Conservation (phyloP, 2,113 vertebrate species). For the Proteles cristata region DNA sequence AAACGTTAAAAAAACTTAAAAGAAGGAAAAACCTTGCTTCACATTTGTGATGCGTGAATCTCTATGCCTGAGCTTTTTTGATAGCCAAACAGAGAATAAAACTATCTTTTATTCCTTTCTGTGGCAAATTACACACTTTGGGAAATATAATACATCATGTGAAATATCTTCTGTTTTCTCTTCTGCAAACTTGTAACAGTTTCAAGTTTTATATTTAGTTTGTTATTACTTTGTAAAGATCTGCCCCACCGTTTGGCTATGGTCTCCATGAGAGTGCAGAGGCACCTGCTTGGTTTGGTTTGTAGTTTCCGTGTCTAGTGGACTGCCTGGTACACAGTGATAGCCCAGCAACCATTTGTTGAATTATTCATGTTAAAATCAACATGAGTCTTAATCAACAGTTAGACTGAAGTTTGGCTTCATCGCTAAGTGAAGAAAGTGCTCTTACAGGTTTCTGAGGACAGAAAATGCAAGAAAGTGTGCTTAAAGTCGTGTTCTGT, state of each 20-base stretch:
- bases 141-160: neutral
- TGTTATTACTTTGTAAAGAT: neutral
- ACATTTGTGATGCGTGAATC: neutral
- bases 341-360: neutral
- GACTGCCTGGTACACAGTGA: neutral
- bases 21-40: neutral
- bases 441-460: neutral
- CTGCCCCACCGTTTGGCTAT: accelerated
- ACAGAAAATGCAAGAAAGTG: neutral
- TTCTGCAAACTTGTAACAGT: neutral
- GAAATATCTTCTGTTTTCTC: neutral
- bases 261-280: neutral
- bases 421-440: neutral
- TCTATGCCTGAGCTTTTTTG: neutral
- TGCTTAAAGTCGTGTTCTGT: neutral
- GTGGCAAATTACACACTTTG: neutral
- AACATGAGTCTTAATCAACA: neutral
- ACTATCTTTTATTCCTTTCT: neutral
- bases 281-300: neutral
- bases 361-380: neutral
- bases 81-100: neutral
- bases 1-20: too few species aligned
- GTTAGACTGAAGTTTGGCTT: neutral
- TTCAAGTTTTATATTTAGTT: neutral
- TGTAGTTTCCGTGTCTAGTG: neutral